Evolutionary conservation across 2,113 vertebrate species (phyloP), one percentile per base, ranked within the genome.

Genomic region (Stictonetta naevosa): DNA sequence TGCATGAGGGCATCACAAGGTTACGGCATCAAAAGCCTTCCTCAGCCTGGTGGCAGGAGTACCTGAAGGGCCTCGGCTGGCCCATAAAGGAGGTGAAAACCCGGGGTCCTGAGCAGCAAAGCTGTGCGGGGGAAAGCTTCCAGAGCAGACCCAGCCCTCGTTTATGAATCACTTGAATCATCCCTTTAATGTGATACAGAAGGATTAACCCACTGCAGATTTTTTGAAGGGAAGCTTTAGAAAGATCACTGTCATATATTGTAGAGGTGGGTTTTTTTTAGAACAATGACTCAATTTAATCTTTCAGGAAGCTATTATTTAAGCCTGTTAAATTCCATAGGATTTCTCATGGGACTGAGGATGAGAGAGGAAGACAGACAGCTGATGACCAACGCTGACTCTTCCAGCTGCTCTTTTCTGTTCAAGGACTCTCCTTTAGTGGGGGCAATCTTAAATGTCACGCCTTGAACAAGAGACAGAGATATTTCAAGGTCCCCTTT

Each of bases 241-340:
- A 20, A 82, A 59, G 44, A 60, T 81, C 88, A 6, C 48, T 64
- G 52, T 81, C 26, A 3, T 62, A n/a, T 69, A 15, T 34, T 19
- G 77, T 9, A 53, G 36, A 29, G 44, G 5, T 2, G 2, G 0
- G 8, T 9, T 40, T 20, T 20, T 13, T 93, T 88, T 36, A 91
- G 74, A 91, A 74, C 75, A 85, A 34, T 73, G 88, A 89, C 62
- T 92, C 88, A 21, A 19, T 84, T 92, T 75, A 91, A 73, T 92
- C 88, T 89, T 91, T 92, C 83, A 92, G 64, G 92, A 75, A 88
- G 83, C 53, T 78, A 31, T 29, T 90, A 88, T 90, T 90, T 88
- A 88, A 92, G 85, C 85, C 76, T 79, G 36, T 79, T 91, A 82
- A 94, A 95, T 93, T 94, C 95, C 91, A 76, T 72, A 74, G 93